Conservation (phyloP, 2,113 vertebrate species). For the Clarias magur region DNA sequence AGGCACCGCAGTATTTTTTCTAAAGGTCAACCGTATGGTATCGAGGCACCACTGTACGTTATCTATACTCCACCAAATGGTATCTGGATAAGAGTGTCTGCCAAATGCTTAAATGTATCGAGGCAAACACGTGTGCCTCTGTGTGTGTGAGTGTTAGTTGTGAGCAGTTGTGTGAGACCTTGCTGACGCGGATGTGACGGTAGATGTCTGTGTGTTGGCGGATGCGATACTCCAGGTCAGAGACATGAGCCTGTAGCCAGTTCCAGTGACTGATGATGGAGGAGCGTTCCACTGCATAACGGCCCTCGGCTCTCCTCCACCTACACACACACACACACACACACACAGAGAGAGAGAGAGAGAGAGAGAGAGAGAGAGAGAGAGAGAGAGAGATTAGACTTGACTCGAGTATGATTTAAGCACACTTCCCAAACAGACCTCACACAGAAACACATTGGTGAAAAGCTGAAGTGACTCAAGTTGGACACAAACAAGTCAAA, state of each 20-base stretch:
- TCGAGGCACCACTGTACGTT: too few species aligned
- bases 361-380: background rate
- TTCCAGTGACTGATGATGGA: conserved; percentile 90
- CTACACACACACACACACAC: conserved; percentile 61
- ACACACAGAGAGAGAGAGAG: conserved; percentile 35
- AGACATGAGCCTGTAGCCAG: conserved; percentile 89
- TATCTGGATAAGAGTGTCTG: background rate
- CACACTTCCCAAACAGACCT: background rate
- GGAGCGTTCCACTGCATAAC: conserved; percentile 82
- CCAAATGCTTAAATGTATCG: too few species aligned
- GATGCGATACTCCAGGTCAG: conserved; percentile 89
- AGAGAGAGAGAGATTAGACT: background rate
- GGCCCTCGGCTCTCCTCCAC: conserved; percentile 82
- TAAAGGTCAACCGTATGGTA: too few species aligned
- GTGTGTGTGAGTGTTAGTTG: background rate
- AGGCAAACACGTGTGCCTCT: background rate
- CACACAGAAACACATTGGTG: background rate
- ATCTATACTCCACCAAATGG: background rate
- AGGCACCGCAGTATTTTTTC: too few species aligned
- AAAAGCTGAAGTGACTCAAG: background rate
- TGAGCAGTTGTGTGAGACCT: conserved; percentile 71
- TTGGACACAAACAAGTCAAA: background rate
- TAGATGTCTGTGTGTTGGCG: conserved; percentile 89
- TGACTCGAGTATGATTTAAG: background rate
- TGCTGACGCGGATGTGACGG: conserved; percentile 84